Evolutionary conservation across 2,888 invertebrate species (phyloP).

Genomic region (Oscheius sp.): DNA sequence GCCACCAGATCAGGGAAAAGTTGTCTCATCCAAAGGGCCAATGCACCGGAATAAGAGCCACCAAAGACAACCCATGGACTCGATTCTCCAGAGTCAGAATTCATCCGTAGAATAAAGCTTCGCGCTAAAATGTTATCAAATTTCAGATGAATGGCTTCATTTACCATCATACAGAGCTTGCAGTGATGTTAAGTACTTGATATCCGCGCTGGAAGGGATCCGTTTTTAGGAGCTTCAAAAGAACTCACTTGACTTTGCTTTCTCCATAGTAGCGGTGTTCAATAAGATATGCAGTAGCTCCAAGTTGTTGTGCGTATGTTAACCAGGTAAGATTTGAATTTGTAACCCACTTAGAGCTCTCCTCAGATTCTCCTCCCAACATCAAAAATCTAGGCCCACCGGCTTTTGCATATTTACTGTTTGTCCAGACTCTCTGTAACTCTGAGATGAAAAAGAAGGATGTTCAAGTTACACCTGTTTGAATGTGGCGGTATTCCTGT

Average conservation of each 20-base stretch:
- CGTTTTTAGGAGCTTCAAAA: too few species aligned
- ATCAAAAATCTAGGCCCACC: conserved; percentile 88
- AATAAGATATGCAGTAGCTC: conserved; percentile 86
- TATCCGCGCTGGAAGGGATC: neutral
- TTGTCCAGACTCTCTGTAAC: conserved; percentile 75
- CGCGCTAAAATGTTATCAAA: conserved; percentile 85
- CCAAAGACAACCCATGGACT: conserved; percentile 91
- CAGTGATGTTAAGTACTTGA: conserved; percentile 81
- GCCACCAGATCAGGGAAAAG: conserved; percentile 87
- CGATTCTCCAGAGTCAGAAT: conserved; percentile 70
- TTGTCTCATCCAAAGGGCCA: conserved; percentile 87
- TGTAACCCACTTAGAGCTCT: conserved; percentile 44
- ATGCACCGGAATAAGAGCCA: conserved; percentile 82
- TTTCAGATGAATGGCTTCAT: conserved; percentile 80
- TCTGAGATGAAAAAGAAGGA: too few species aligned
- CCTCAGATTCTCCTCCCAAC: conserved; percentile 84
- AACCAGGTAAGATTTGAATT: conserved; percentile 48
- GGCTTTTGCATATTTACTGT: conserved; percentile 81
- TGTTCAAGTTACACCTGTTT: conserved; percentile 39
- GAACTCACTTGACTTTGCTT: conserved; percentile 76
- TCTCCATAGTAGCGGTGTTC: conserved; percentile 95
- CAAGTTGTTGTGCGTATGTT: conserved; percentile 69
- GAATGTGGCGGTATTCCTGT: conserved; percentile 47
- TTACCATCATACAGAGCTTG: conserved; percentile 81
- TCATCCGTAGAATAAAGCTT: conserved; percentile 83